Conservation (phyloP, 2,888 invertebrate genomes). For the Podotricha telesiphe region DNA sequence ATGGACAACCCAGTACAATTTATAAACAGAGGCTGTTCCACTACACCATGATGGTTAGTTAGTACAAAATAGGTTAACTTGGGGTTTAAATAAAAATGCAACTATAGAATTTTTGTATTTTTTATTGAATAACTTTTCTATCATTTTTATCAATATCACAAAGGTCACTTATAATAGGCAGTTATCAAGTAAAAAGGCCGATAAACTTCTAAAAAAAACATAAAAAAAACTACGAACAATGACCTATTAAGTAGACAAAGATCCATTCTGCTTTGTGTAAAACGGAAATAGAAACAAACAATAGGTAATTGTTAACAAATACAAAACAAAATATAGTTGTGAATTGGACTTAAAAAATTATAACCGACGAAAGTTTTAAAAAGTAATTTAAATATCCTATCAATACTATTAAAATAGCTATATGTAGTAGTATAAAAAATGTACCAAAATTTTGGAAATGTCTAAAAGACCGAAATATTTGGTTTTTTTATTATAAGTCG, state of each 20-base stretch:
- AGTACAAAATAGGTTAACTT: too few relatives aligned
- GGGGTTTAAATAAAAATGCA: slow-evolving; percentile 48
- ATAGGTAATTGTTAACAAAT: slow-evolving; percentile 47
- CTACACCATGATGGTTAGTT: too few relatives aligned
- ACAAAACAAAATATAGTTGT: slow-evolving; percentile 49
- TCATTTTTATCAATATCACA: slow-evolving; percentile 74
- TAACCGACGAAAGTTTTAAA: slow-evolving; percentile 13
- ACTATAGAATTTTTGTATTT: slow-evolving; percentile 75
- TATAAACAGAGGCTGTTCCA: too few relatives aligned
- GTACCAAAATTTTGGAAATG: slow-evolving; percentile 12
- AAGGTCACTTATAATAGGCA: slow-evolving; percentile 69
- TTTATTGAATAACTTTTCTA: slow-evolving; percentile 80
- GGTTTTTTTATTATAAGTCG: slow-evolving; percentile 8
- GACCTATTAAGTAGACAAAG: slow-evolving; percentile 47
- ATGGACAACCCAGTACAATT: too few relatives aligned
- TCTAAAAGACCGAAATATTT: slow-evolving; percentile 21
- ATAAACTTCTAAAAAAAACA: slow-evolving; percentile 75
- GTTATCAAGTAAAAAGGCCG: slow-evolving; percentile 72
- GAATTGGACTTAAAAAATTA: neutral
- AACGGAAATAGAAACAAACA: slow-evolving; percentile 61
- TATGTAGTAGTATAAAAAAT: neutral
- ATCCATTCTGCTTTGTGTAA: slow-evolving; percentile 52
- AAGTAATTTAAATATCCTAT: slow-evolving; percentile 18
- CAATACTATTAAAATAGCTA: neutral
- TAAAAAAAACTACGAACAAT: slow-evolving; percentile 39